Evolutionary conservation across 2,888 invertebrate genomes (phyloP).

Genomic region (Drosophila limbata): DNA sequence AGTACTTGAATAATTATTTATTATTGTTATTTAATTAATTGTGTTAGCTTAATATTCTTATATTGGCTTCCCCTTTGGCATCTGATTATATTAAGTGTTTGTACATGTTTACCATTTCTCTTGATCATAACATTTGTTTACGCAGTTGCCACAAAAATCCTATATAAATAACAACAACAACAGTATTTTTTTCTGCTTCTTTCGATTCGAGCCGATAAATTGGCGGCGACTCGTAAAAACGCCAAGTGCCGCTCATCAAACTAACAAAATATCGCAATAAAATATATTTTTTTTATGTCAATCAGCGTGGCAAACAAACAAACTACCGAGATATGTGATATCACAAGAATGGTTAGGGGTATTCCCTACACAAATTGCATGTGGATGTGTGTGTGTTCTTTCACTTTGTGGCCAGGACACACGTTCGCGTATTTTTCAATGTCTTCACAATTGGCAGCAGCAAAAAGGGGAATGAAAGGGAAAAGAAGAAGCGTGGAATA

Average conservation of each 20-base stretch:
- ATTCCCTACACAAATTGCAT: background rate
- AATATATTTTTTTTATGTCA: constrained; percentile 72
- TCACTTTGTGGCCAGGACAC: constrained; percentile 19
- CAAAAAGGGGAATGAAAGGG: background rate
- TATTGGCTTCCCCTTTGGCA: background rate
- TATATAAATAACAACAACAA: constrained; percentile 63
- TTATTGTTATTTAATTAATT: constrained; percentile 4
- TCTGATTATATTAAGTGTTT: constrained; percentile 32
- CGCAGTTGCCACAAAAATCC: constrained; percentile 55
- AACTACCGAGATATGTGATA: constrained; percentile 40
- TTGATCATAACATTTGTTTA: constrained; percentile 65
- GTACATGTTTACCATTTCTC: constrained; percentile 22
- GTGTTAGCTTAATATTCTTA: background rate
- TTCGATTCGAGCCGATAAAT: constrained; percentile 59
- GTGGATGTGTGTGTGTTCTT: constrained; percentile 1
- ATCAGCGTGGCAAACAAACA: constrained; percentile 68
- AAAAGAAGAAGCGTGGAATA: constrained; percentile 21
- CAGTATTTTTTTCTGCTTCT: constrained; percentile 1
- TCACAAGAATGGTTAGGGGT: constrained; percentile 2
- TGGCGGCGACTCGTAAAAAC: constrained; percentile 63
- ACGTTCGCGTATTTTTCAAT: constrained; percentile 54
- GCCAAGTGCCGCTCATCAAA: constrained; percentile 65
- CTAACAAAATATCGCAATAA: constrained; percentile 74
- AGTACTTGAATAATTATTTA: no score
- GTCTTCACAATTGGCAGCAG: constrained; percentile 28